Conservation (phyloP, 2,113 vertebrate species). For the Myocastor coypus region DNA sequence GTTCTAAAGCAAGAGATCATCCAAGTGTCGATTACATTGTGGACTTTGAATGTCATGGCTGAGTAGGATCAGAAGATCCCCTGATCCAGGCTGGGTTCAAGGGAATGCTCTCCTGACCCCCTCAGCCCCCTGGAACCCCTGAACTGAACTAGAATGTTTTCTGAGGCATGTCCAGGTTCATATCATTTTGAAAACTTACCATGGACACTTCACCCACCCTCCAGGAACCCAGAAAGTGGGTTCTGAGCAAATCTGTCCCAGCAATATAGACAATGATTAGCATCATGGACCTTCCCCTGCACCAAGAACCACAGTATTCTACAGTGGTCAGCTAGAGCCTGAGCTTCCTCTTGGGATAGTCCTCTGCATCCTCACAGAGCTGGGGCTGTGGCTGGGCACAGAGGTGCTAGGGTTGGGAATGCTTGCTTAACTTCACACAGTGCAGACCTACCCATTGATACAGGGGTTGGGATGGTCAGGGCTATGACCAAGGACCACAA, state of each 20-base stretch:
- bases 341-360: background rate
- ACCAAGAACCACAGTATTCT: background rate
- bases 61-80: background rate
- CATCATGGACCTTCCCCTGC: conserved; percentile 11
- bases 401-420: background rate
- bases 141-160: conserved; percentile 22
- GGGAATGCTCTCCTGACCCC: background rate
- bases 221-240: conserved; percentile 20
- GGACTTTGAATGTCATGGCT: background rate
- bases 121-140: background rate
- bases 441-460: background rate
- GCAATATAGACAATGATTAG: background rate
- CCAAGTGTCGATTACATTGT: background rate
- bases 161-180: background rate
- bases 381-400: background rate
- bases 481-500: background rate
- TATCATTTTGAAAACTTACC: conserved; percentile 12
- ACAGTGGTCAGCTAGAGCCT: background rate
- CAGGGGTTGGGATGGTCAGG: background rate
- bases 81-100: background rate
- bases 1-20: background rate
- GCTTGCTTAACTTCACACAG: background rate
- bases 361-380: background rate
- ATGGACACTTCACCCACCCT: background rate
- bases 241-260: conserved; percentile 46